Base-by-base conservation (phyloP, 1,140 invertebrate genomes). In the Parapsyche elsis region DNA sequence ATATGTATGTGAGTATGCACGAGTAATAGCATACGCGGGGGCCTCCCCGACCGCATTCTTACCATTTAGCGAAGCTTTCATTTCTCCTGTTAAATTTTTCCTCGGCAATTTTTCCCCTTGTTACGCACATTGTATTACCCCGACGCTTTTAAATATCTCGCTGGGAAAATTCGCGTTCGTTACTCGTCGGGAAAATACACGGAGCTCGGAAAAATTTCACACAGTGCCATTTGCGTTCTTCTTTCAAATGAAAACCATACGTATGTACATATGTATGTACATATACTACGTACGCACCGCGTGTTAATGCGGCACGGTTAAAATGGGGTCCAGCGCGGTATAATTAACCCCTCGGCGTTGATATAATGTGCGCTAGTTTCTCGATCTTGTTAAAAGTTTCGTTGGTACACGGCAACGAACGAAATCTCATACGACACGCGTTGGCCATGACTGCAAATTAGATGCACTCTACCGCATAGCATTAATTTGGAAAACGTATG, bases 61-160 rank as follows among this genome's bases (percentile, higher is more conserved):
- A 79, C 76, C 79, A 67, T 81, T 83, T 83, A 81, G 76, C 81
- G 76, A 83, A 76, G 81, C 81, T 83, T 81, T 83, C 80, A 81
- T 83, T 80, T 81, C 79, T 77, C 79, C 57, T 81, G 79, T 83
- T 76, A 83, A 83, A 78, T 83, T 83, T 83, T 83, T 80, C 76
- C 81, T 80, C 53, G 57, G 30, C 61, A 79, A 82, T 80, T 83
- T 83, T 83, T 80, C 81, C 81, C 81, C 81, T 81, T 74, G 81
- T 81, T 73, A 77, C 71, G 75, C 75, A 75, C 73, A 57, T 57
- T 24, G 21, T 49, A 49, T 49, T 57, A 45, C 70, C 38, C 38
- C 38, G 38, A 26, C 24, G 70, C 70, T 45, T 16, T 9, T 9
- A 26, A 16, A 71, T 53, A 53, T 53, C 45, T n/a, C 73, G 30